These are phyloP conservation scores for Pararge aegeria DNA, from an alignment of 1,140 invertebrate genomes.

Conservation along the genomic window DNA sequence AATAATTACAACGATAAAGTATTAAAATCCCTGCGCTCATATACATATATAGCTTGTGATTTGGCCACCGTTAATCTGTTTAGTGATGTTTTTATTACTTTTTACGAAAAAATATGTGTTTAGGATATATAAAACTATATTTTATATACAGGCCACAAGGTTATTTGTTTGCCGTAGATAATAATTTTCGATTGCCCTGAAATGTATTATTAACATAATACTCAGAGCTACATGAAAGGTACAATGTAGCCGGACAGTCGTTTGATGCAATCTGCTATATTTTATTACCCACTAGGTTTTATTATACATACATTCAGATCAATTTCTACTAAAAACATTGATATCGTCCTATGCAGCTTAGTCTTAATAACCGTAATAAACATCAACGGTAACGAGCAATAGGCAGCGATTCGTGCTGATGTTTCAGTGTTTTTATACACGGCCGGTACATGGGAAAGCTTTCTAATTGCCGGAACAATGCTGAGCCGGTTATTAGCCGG, in stretches of 20 bases:
- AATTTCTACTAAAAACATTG: conserved; percentile 56
- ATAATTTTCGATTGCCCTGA: no score
- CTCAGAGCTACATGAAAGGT: no score
- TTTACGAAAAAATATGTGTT: no score
- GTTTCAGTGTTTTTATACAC: conserved; percentile 79
- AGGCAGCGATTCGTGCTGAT: conserved; percentile 78
- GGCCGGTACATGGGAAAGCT: conserved; percentile 78
- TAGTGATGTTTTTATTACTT: no score
- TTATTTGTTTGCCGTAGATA: no score
- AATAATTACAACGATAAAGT: no score
- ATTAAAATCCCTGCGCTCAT: no score
- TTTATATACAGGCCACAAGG: no score
- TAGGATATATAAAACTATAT: no score
- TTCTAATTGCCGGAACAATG: conserved; percentile 80
- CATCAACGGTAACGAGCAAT: conserved; percentile 78
- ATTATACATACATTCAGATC: conserved; percentile 36
- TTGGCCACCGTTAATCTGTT: no score
- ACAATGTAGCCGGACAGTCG: neutral
- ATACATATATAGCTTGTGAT: no score
- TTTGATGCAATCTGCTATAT: neutral
- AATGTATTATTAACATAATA: no score
- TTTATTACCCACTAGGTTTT: neutral
- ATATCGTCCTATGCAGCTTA: conserved; percentile 69
- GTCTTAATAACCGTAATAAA: conserved; percentile 78
- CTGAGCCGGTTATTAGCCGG: conserved; percentile 77